Evolutionary conservation across 1,140 invertebrate genomes (phyloP), one percentile per base, ranked within the genome.

Genomic region (Drosophila equinoxialis): DNA sequence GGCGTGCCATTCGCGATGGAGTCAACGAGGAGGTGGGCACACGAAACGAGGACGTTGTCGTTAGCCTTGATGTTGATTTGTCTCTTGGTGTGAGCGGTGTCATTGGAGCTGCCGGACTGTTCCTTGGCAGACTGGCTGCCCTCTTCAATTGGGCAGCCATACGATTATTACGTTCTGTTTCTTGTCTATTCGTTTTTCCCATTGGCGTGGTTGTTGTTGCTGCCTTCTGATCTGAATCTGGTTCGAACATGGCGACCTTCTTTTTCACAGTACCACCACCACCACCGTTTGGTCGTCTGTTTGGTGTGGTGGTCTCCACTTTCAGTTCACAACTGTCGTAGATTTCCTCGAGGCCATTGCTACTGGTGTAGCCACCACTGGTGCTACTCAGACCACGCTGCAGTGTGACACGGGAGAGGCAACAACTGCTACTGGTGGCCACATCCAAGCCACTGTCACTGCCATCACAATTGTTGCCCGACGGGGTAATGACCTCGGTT

Each of bases 381-480:
- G 93, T 94, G 39, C 92, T 93, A 77, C 94, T 94, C 23, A 93
- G 81, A 26, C 93, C 93, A 58, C 94, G 90, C 48, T 93, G 92
- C 51, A 92, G 71, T 23, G 90, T 81, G 6, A 74, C 64, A 1
- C 77, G 58, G 10, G 79, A 78, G 64, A 73, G 64, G 74, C 75
- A 89, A 23, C 93, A 93, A 2, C 86, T 90, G 57, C 93, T 95
- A 2, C 86, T 90, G 51, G 93, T 95, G 37, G 95, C 94, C 8
- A 95, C 93, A 81, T 96, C 96, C 2, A 96, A 95, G 1, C 96
- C 96, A 78, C 96, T 96, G 82, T 96, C 96, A 81, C 95, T 96
- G 33, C 96, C 96, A 66, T 96, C 95, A 68, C 93, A 71, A 62
- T 86, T 89, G 60, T 30, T 30, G 30, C 30, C 71, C 75, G 30